Evolutionary conservation across 2,888 invertebrate genomes (phyloP), one percentile per base, ranked within the genome.

Genomic region (Leptothorax acervorum): DNA sequence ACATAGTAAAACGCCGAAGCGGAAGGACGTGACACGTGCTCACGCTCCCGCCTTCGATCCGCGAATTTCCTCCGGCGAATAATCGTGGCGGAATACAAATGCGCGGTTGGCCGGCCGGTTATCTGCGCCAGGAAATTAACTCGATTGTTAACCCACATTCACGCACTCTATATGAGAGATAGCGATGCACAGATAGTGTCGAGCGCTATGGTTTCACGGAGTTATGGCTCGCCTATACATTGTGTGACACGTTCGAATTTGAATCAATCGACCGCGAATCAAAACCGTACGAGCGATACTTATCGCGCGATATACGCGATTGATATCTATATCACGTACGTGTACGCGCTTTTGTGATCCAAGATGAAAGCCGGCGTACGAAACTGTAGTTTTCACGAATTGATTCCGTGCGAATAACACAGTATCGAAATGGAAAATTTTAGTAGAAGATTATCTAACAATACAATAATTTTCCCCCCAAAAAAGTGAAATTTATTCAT

Each of bases 81-180:
- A 88, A 86, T 86, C 66, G 84, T 71, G 84, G 83, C 87, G 73
- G 88, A 87, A 85, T 82, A 71, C 86, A 74, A 83, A 82, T 75
- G 78, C 55, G 62, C 57, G 45, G 82, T 55, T 42, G 51, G 48
- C n/a, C 75, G 35, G 35, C 74, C 65, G 75, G 65, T 75, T 86
- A 90, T 90, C 90, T 57, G 68, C 81, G 84, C 85, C 90, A 90
- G 90, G 90, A 90, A 90, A 90, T 90, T 90, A 90, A 90, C 90
- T 86, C 78, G 83, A 82, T 83, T 75, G 75, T 78, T 90, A 90
- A 83, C 89, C 90, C 84, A 90, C 86, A 90, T 90, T 85, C 84
- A 31, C 45, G 42, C 71, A 42, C 51, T 48, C 51, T 76, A 70
- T 88, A 74, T 83, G 82, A 63, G 73, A 57, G 75, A 68, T 76